These are phyloP conservation scores for Rhodeus uyekii DNA, from an alignment of 2,797 vertebrate genomes.

Conservation along the genomic window DNA sequence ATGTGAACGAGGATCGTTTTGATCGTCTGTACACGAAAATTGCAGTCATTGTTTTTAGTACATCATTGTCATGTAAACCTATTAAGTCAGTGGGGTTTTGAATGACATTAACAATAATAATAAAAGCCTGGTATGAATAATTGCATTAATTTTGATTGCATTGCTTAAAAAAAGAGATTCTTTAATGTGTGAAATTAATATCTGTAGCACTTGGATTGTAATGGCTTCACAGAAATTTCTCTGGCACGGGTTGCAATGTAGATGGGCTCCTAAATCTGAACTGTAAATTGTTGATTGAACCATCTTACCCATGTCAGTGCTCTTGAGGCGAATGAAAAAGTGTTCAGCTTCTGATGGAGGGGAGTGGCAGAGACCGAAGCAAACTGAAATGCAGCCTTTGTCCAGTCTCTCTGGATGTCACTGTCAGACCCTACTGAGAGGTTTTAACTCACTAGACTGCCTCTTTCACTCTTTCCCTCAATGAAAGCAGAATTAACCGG, in stretches of 20 bases:
- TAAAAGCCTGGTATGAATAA: not conserved
- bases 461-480: conserved; percentile 44
- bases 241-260: not conserved
- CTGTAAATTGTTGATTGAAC: conserved; percentile 40
- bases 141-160: not conserved
- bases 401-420: conserved; percentile 48
- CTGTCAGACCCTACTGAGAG: conserved; percentile 48
- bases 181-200: not conserved
- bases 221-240: not conserved
- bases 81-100: not conserved
- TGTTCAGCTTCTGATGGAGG: conserved; percentile 11
- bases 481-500: conserved; percentile 52
- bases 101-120: not conserved
- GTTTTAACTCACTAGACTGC: conserved; percentile 39
- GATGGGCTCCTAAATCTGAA: conserved; percentile 11
- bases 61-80: not conserved
- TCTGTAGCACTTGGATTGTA: not conserved
- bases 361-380: conserved; percentile 39
- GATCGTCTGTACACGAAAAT: too few relatives aligned
- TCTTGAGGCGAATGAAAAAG: conserved; percentile 2
- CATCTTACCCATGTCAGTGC: not conserved
- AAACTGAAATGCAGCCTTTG: conserved; percentile 44
- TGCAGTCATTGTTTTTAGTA: not conserved
- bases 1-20: too few relatives aligned
- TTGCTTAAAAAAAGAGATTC: too few relatives aligned